A percentile compares a stretch with the other conserved stretches of the same genome.
phyloP scores from a whole-genome alignment of 2,113 vertebrate genomes.

The Actenoides lindsayi region DNA sequence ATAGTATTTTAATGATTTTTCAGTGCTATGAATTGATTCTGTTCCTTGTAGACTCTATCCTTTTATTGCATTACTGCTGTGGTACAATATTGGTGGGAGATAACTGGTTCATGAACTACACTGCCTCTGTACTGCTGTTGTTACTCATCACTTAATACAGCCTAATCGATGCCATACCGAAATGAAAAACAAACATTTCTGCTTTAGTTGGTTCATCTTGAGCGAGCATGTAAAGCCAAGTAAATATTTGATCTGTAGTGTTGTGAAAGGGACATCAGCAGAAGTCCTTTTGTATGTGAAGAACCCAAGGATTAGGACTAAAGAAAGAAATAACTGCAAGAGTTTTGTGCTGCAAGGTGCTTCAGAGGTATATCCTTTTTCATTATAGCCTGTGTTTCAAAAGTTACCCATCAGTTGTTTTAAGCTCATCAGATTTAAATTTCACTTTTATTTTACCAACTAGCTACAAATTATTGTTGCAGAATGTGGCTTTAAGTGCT shows the following conservation, averaged over 20 bases:
- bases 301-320: not conserved
- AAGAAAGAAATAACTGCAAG: not conserved
- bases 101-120: not conserved
- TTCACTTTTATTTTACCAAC: not conserved
- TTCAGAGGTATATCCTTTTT: not conserved
- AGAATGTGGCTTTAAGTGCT: not conserved
- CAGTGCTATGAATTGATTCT: not conserved
- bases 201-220: not conserved
- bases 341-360: not conserved
- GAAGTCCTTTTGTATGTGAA: not conserved
- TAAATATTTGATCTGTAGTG: not conserved
- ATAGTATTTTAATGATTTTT: slow-evolving; percentile 6
- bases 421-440: not conserved
- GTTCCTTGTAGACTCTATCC: not conserved
- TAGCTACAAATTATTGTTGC: not conserved
- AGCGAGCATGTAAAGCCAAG: not conserved
- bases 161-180: not conserved
- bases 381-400: not conserved
- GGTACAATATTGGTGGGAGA: not conserved
- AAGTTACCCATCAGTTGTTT: not conserved
- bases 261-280: not conserved
- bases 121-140: not conserved
- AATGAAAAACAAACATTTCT: not conserved
- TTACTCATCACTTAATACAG: not conserved
- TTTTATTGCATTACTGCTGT: slow-evolving; percentile 16